Conservation (phyloP, 2,888 invertebrate genomes). For the Bombyx huttoni region DNA sequence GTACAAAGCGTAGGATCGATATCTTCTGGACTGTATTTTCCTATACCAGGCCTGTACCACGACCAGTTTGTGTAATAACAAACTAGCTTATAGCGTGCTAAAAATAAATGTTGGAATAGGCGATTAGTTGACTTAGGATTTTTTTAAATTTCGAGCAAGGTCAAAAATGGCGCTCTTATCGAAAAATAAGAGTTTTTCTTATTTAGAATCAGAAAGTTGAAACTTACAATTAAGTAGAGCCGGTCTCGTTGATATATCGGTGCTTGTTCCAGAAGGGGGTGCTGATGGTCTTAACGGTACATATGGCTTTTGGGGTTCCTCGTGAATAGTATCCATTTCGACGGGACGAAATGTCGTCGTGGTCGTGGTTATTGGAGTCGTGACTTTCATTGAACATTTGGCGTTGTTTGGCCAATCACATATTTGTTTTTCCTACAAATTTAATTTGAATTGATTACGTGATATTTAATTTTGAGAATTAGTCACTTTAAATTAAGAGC, state of each 20-base stretch:
- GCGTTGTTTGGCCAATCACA: conserved; percentile 83
- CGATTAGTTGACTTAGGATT: background rate
- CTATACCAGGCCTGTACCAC: conserved; percentile 87
- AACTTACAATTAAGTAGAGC: conserved; percentile 43
- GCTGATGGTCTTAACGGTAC: conserved; percentile 16
- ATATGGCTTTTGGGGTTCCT: conserved; percentile 8
- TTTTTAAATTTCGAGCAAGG: background rate
- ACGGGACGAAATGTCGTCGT: conserved; percentile 23
- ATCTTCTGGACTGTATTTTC: conserved; percentile 88
- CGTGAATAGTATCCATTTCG: conserved; percentile 14
- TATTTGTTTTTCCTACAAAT: conserved; percentile 66
- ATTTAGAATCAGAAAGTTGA: background rate
- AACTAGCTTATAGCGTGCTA: conserved; percentile 84
- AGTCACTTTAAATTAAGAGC: background rate
- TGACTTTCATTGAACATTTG: conserved; percentile 60
- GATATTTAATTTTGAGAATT: background rate
- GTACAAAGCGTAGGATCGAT: conserved; percentile 91
- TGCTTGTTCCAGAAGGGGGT: conserved; percentile 40
- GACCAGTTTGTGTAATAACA: conserved; percentile 97
- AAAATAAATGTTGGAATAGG: conserved; percentile 21
- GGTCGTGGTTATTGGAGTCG: conserved; percentile 25
- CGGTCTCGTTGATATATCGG: conserved; percentile 30
- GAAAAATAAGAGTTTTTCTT: no score
- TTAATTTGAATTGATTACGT: background rate
- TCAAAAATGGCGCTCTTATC: no score